Percentiles rank a stretch among this genome's conserved stretches.
Conservation (phyloP, 2,888 invertebrate genomes). For the Agrotis segetum region DNA sequence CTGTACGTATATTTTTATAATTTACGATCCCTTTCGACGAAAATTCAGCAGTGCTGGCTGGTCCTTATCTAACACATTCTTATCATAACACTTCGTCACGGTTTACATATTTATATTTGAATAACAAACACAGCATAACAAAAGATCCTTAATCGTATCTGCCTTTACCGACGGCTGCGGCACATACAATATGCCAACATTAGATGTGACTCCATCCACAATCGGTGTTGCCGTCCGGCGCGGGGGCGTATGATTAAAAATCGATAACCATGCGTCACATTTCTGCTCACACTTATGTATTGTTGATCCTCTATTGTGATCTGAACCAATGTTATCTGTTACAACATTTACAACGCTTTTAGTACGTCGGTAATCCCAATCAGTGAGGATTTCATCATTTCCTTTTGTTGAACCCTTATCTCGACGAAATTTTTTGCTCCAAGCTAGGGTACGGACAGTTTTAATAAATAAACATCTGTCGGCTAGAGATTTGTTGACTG, state of each 20-base stretch:
- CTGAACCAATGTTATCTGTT: constrained; percentile 79
- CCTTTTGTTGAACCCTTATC: constrained; percentile 75
- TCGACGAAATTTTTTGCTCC: constrained; percentile 71
- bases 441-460: constrained; percentile 66
- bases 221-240: constrained; percentile 57
- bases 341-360: constrained; percentile 73
- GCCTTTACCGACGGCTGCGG: constrained; percentile 52
- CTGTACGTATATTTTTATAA: constrained; percentile 6
- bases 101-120: constrained; percentile 52
- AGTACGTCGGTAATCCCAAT: constrained; percentile 85
- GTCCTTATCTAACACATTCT: constrained; percentile 15
- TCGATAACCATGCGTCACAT: constrained; percentile 88
- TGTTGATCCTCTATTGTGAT: constrained; percentile 82
- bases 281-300: constrained; percentile 78
- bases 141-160: constrained; percentile 62
- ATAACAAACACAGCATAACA: constrained; percentile 59
- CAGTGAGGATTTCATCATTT: constrained; percentile 81
- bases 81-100: constrained; percentile 35
- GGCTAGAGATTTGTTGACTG: constrained; percentile 58
- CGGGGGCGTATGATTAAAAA: constrained; percentile 87
- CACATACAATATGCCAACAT: constrained; percentile 63
- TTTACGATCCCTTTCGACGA: background rate
- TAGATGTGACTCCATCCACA: constrained; percentile 66
- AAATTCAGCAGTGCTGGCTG: constrained; percentile 4
- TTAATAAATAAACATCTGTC: constrained; percentile 74